These are phyloP conservation scores for Nipponia nippon DNA, from an alignment of 2,113 vertebrate genomes.

Conservation along the genomic window DNA sequence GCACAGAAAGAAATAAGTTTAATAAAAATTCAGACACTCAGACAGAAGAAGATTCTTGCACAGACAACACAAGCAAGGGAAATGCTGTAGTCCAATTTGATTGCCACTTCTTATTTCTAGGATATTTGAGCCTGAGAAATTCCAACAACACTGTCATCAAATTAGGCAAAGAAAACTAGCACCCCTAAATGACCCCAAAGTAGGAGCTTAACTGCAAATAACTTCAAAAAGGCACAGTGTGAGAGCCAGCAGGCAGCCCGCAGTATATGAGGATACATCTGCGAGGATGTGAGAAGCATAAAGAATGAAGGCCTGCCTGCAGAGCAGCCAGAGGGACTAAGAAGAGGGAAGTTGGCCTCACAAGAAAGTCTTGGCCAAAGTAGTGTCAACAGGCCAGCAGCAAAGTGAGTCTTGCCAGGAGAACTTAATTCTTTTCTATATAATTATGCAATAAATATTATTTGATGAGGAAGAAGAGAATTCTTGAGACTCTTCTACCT, in stretches of 20 bases:
- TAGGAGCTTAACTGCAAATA: background rate
- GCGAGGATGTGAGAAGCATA: rapidly evolving
- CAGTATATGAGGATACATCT: background rate
- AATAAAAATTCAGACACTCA: background rate
- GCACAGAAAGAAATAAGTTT: background rate
- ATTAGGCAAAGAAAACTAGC: background rate
- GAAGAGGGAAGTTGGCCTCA: background rate
- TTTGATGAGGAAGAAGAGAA: background rate
- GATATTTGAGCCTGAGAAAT: background rate
- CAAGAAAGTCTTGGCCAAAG: background rate
- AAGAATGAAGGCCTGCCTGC: background rate
- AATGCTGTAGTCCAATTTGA: rapidly evolving
- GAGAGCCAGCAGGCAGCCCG: background rate
- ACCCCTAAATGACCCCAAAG: background rate
- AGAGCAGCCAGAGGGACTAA: background rate
- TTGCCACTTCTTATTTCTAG: background rate
- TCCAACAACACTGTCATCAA: background rate
- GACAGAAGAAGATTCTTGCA: background rate
- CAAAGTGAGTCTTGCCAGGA: background rate
- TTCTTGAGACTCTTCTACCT: background rate
- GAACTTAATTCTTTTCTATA: background rate
- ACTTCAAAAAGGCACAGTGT: background rate
- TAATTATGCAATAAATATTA: background rate
- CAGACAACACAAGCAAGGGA: background rate
- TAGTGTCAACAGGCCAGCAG: background rate